A percentile compares a stretch with the other conserved stretches of the same genome.
phyloP scores from a whole-genome alignment of 2,888 invertebrate genomes.

The Escarpia spicata region DNA sequence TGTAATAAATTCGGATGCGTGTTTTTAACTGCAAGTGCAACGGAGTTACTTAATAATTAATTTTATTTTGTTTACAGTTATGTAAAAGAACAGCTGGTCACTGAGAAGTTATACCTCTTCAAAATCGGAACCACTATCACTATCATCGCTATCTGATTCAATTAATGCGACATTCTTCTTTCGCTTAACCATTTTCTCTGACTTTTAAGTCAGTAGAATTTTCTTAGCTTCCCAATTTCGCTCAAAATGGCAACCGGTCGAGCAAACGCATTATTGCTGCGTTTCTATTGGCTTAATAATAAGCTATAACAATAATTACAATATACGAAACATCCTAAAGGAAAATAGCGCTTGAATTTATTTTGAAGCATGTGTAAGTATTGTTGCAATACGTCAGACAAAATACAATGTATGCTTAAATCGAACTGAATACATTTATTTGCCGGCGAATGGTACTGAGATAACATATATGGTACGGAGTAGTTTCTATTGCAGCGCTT shows the following conservation, averaged over 20 bases:
- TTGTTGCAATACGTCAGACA: neutral
- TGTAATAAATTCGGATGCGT: neutral
- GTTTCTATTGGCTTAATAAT: conserved; percentile 3
- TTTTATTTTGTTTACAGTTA: neutral
- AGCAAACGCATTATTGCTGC: neutral
- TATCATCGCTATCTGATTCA: conserved; percentile 62
- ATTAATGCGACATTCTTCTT: conserved; percentile 60
- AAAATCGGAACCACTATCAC: conserved; percentile 62
- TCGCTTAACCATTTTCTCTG: conserved; percentile 57
- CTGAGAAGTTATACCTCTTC: conserved; percentile 45
- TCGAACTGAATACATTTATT: neutral
- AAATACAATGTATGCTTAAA: neutral
- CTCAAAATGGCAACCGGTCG: neutral
- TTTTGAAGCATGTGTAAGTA: neutral
- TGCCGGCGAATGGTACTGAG: neutral
- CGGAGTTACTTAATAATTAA: neutral
- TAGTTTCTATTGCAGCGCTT: neutral
- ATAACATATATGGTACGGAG: neutral
- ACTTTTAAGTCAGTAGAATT: neutral
- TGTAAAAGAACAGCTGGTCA: neutral
- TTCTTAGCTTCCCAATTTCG: neutral
- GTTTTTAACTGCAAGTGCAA: neutral
- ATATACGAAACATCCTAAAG: neutral
- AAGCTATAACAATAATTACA: neutral
- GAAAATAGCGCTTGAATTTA: neutral